Percentiles rank a stretch among this genome's conserved stretches.
Evolutionary conservation across 1,140 invertebrate genomes (phyloP).

Genomic region (Octopus bimaculoides): DNA sequence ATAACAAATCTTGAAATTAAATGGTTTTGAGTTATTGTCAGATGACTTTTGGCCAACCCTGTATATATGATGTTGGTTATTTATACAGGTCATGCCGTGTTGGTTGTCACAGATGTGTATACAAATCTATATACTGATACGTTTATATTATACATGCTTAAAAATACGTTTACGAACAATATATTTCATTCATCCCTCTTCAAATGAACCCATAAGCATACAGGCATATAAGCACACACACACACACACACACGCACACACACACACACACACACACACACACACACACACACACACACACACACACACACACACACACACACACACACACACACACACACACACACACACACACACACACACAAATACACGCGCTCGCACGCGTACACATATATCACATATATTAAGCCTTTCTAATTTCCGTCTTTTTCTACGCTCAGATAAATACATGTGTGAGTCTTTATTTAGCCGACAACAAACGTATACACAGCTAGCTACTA

Average conservation of each 20-base stretch:
- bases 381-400: background rate
- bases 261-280: conserved; percentile 27
- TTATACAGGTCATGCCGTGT: no score
- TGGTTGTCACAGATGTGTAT: background rate
- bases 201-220: background rate
- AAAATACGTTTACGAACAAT: background rate
- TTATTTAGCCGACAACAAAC: no score
- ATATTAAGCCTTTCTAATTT: background rate
- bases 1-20: no score
- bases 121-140: background rate
- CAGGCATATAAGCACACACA: conserved; percentile 11
- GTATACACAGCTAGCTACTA: no score
- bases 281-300: conserved; percentile 29
- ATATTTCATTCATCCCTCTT: no score
- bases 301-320: conserved; percentile 31
- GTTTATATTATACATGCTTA: background rate
- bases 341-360: background rate
- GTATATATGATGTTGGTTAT: no score
- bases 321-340: conserved; percentile 1
- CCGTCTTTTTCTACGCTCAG: no score
- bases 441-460: no score
- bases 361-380: background rate
- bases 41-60: no score
- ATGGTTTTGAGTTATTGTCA: no score
- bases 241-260: conserved; percentile 27